These are phyloP conservation scores for Laothoe populi DNA, from an alignment of 2,888 invertebrate species.

Conservation along the genomic window DNA sequence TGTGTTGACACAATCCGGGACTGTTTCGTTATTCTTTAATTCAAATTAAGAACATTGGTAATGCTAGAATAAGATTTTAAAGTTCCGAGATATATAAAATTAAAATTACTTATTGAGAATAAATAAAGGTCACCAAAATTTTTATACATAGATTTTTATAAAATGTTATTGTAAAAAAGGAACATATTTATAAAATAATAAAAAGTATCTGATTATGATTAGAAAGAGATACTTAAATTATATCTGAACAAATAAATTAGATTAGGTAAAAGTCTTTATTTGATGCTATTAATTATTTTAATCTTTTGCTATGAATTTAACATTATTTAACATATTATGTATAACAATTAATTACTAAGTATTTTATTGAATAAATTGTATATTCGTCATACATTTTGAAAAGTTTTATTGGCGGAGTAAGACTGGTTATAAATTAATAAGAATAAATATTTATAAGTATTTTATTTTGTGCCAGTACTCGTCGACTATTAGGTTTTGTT, in stretches of 20 bases:
- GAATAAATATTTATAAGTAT: background rate
- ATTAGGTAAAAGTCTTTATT: too few species aligned
- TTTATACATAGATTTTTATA: background rate
- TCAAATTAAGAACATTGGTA: too few species aligned
- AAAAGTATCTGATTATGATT: background rate
- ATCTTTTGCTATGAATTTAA: too few species aligned
- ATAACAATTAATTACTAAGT: too few species aligned
- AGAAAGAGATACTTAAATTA: too few species aligned
- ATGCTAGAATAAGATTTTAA: background rate
- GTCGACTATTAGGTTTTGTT: background rate
- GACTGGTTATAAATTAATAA: background rate
- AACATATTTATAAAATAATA: too few species aligned
- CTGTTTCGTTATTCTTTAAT: too few species aligned
- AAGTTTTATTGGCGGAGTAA: background rate
- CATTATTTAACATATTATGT: too few species aligned
- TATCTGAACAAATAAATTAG: too few species aligned
- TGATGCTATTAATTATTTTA: too few species aligned
- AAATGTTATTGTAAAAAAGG: background rate
- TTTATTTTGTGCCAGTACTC: background rate
- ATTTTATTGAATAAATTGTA: background rate
- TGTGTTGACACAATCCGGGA: too few species aligned
- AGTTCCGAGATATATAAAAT: too few species aligned
- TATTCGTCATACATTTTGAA: background rate
- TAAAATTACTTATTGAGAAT: background rate
- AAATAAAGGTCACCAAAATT: background rate